Evolutionary conservation across 2,113 vertebrate species (phyloP), one percentile per base, ranked within the genome.

Genomic region (Plecturocebus donacophilus): DNA sequence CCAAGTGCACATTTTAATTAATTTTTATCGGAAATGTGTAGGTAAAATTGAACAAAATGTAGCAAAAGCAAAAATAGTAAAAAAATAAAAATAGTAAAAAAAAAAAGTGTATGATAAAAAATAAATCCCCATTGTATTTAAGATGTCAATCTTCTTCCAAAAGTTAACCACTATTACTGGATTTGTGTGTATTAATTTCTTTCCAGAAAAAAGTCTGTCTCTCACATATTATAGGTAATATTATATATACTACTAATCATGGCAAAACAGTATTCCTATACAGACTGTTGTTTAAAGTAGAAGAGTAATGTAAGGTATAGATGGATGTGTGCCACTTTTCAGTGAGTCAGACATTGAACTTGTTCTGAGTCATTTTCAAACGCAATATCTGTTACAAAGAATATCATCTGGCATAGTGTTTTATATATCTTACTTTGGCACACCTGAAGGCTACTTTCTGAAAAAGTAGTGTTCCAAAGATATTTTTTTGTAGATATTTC

Each of bases 391-490:
- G 3, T 66, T 73, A 68, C 38, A 94, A 30, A 23, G 5, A 87
- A 19, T 90, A 27, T 54, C 12, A 70, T 90, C 49, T 70, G 68
- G 35, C 5, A 32, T 47, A 91, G 27, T 49, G 47, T 16, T 56
- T 82, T 84, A 21, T 73, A 23, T 17, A 66, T 52, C 70, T 90
- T 75, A 86, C 21, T 96, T 77, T 54, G 38, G 21, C 38, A 81
- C 0, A 81, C 4, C 9, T 87, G 1, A 75, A 92, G 32, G 27
- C 10, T 87, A 77, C 16, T 88, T 96, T 93, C 27, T 70, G 13
- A 85, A 95, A 94, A 70, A 25, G 32, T 21, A 52, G 42, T 85
- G n/a, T 61, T 94, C 13, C 83, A 87, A 95, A n/a, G 9, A 73
- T 76, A 70, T 19, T 68, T 80, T 8, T 6, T 95, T 85, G 87